These are phyloP conservation scores for Halocaridina rubra DNA, from an alignment of 2,888 invertebrate genomes.

Conservation along the genomic window DNA sequence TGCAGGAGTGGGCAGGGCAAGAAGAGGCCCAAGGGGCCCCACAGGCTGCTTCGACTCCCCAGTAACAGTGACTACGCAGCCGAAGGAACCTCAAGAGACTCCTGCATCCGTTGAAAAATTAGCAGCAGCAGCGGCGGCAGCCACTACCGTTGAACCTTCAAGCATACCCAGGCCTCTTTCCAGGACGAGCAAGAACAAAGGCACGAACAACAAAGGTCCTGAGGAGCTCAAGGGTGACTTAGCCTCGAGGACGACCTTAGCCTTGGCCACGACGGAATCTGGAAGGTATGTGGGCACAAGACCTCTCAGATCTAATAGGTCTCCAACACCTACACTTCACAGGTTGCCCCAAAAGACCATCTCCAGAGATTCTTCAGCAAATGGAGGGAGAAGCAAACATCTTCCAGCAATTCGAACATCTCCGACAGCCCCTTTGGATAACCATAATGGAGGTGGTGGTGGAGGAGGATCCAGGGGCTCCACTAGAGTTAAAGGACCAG, in stretches of 20 bases:
- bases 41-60: constrained; percentile 40
- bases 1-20: constrained; percentile 20
- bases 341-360: not conserved
- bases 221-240: constrained; percentile 17
- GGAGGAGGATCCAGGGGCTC: not conserved
- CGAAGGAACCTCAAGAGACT: constrained; percentile 39
- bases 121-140: constrained; percentile 11
- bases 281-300: constrained; percentile 55
- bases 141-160: not conserved
- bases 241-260: constrained; percentile 46
- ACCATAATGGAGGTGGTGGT: not conserved
- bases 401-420: constrained; percentile 51
- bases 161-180: constrained; percentile 26
- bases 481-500: constrained; percentile 16
- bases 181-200: constrained; percentile 27
- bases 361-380: not conserved
- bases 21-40: constrained; percentile 24
- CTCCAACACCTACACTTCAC: constrained; percentile 47
- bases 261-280: constrained; percentile 47
- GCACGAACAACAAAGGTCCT: not conserved
- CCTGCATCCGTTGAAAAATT: constrained; percentile 52
- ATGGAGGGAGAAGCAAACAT: constrained; percentile 21
- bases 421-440: constrained; percentile 37
- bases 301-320: constrained; percentile 42
- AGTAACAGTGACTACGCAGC: constrained; percentile 46